Evolutionary conservation across 2,888 invertebrate species (phyloP).

Genomic region (Caenorhabditis virilis): DNA sequence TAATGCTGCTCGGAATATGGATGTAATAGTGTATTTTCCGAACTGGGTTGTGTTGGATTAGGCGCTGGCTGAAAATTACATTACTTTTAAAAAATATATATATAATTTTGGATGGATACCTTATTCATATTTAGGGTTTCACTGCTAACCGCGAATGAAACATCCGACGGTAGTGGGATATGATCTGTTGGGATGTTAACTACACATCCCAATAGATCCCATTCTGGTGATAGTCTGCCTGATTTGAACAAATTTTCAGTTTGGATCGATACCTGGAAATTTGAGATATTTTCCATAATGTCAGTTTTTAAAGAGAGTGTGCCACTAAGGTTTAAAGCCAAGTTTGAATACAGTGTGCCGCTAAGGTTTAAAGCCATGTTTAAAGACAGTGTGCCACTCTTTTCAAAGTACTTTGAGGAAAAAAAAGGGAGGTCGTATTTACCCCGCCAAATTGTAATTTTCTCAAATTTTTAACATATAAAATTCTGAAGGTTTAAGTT

Average conservation of each 20-base stretch:
- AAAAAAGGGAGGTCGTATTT: too few species aligned
- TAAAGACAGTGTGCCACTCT: too few species aligned
- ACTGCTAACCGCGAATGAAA: conserved; percentile 34
- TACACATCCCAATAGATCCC: conserved; percentile 64
- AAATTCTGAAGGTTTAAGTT: too few species aligned
- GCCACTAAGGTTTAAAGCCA: too few species aligned
- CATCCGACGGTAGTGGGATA: conserved; percentile 57
- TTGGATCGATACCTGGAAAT: conserved; percentile 46
- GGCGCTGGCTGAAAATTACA: conserved; percentile 17
- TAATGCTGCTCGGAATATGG: conserved; percentile 30
- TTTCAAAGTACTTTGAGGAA: too few species aligned
- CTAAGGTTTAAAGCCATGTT: too few species aligned
- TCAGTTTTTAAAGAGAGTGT: neutral
- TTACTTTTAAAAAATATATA: neutral
- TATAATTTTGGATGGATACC: too few species aligned
- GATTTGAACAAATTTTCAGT: conserved; percentile 57
- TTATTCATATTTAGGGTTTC: conserved; percentile 55
- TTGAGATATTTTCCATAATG: neutral
- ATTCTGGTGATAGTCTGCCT: conserved; percentile 57
- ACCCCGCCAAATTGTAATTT: too few species aligned
- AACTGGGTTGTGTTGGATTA: conserved; percentile 25
- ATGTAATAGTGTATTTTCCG: conserved; percentile 30
- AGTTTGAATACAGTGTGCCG: too few species aligned
- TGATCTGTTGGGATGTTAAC: conserved; percentile 65
- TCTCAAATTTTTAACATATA: too few species aligned